Base-by-base conservation (phyloP, 2,888 invertebrate genomes). In the Bembecia ichneumoniformis region DNA sequence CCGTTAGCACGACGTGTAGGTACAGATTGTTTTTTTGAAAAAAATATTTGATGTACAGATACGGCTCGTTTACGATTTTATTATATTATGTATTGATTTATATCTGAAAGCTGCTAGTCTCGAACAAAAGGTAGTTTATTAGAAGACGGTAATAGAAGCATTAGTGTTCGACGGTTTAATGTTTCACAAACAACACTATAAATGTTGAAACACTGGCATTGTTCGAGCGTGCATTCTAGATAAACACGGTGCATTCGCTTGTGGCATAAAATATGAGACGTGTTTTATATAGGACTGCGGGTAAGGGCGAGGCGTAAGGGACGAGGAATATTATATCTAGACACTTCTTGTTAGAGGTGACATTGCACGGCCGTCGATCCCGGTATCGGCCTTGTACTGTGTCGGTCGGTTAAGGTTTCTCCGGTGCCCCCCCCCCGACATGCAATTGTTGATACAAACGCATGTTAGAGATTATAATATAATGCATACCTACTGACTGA, bases 351-450 rank as follows among this genome's bases (percentile, higher is more conserved):
- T 67, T 74, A 77, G 49, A 82, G 83, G 82, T 83, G 83, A 83
- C 83, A 74, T 82, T 83, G 79, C 55, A 62, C 70, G 80, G 78
- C 66, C 78, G 62, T 66, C 67, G 80, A 80, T 74, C 78, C 55
- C 51, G 50, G 11, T 55, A 55, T 52, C 59, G 65, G 65, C 68
- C 68, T 73, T 71, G 68, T 20, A 44, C 58, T 68, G 51, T 57
- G 57, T 59, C 57, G 57, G 61, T 59, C 58, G 57, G 60, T 58
- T 64, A 62, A 54, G 28, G 13, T 28, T 16, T 16, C 46, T 46
- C 28, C 20, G 14, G n/a, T 28, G 3, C 46, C 28, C n/a, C 3
- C 13, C 9, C 11, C 44, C 4, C 16, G 7, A 11, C 13, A 13
- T 28, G 20, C 20, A 28, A 1, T 28, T n/a, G n/a, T n/a, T n/a